Percentiles rank a stretch among this genome's conserved stretches.
Conservation (phyloP, 2,113 vertebrate species). For the Chlorodrepanis virens region DNA sequence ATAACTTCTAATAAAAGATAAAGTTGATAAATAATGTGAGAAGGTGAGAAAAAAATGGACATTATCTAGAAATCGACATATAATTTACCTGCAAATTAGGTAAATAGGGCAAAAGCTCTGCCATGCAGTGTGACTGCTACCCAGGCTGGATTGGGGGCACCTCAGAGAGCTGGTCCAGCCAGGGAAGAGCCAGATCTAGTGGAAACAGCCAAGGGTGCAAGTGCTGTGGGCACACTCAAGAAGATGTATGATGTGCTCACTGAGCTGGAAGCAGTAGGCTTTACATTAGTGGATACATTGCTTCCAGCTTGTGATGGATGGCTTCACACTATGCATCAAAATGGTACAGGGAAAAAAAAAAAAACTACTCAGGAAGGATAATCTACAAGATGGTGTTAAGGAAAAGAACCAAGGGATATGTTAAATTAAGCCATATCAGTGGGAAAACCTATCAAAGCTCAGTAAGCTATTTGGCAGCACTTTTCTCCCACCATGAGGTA, state of each 20-base stretch:
- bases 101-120: neutral
- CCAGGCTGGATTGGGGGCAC: neutral
- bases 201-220: neutral
- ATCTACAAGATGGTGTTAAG: neutral
- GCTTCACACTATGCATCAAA: neutral
- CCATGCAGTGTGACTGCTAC: rapidly evolving
- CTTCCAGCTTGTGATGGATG: neutral
- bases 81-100: neutral
- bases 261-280: neutral
- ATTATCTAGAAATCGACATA: neutral
- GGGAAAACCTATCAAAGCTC: neutral
- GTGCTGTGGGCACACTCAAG: neutral
- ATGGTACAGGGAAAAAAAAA: neutral
- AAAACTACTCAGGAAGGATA: neutral
- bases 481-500: conserved; percentile 20
- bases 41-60: neutral
- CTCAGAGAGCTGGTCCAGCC: neutral
- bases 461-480: neutral
- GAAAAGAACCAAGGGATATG: neutral
- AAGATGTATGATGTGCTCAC: neutral
- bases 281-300: neutral
- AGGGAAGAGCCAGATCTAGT: neutral
- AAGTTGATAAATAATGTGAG: neutral
- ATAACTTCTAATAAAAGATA: neutral
- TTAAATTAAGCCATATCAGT: neutral